Base-by-base conservation (phyloP, 2,113 vertebrate species). In the Elgaria multicarinata region DNA sequence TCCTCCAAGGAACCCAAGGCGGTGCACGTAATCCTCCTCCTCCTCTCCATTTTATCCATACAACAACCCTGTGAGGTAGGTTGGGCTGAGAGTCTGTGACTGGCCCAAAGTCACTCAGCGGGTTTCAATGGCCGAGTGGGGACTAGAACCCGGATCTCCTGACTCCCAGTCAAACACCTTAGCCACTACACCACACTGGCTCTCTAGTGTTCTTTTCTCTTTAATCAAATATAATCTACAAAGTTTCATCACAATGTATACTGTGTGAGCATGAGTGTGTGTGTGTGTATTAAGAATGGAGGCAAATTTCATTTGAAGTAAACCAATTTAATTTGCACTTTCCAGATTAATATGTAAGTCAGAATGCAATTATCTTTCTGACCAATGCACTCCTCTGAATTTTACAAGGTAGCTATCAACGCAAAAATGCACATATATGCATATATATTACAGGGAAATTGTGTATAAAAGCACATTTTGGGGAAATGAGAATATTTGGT, bases 181-280 rank as follows among this genome's bases (percentile, higher is more conserved):
- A n/a, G n/a, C n/a, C n/a, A n/a, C n/a, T n/a, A n/a, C n/a, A n/a
- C n/a, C n/a, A n/a, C n/a, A n/a, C n/a, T n/a, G n/a, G n/a, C n/a
- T n/a, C n/a, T n/a, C n/a, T n/a, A 2, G 46, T 2, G 31, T 16
- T 64, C 14, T 42, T 90, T 85, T 92, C 42, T 55, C 77, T 16
- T 69, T 69, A 88, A 90, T 79, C 46, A 10, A n/a, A 90, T 42
- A 5, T 87, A 88, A 90, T 87, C 64, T 91, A 78, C 36, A 93
- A 92, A 91, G 87, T 22, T 28, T 91, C 75, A 92, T 58, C 46
- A 81, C 64, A 79, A 79, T 69, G 72, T 66, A 76, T 2, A 53
- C 13, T 79, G 77, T 53, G 26, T 53, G 14, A 22, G 22, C 3
- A 46, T 12, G 39, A 0, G 28, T 24, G 6, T 33, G 28, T 31